phyloP scores from a whole-genome alignment of 2,113 vertebrate genomes.

The Lepus europaeus region DNA sequence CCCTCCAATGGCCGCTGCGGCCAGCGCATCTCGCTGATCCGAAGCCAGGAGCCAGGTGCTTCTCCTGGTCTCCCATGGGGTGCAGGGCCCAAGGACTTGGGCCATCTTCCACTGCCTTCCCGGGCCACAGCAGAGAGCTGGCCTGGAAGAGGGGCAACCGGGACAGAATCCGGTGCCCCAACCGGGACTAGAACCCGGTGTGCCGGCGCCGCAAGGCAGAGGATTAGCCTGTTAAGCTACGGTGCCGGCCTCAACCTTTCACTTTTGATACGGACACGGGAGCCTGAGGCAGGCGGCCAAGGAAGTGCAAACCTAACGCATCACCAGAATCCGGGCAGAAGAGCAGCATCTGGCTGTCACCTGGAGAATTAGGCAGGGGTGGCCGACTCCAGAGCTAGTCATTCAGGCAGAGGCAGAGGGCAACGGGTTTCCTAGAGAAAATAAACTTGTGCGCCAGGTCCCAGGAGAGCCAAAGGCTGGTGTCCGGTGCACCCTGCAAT shows the following conservation, averaged over 20 bases:
- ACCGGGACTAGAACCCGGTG: too few relatives aligned
- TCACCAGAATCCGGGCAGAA: not conserved
- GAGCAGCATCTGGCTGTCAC: not conserved
- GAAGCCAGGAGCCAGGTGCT: too few relatives aligned
- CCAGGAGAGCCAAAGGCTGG: not conserved
- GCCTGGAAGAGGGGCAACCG: too few relatives aligned
- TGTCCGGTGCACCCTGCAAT: not conserved
- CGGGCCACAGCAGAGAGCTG: too few relatives aligned
- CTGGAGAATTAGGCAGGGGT: not conserved
- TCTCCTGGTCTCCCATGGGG: too few relatives aligned
- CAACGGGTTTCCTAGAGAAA: not conserved
- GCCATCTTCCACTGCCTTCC: too few relatives aligned
- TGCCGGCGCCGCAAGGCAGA: too few relatives aligned
- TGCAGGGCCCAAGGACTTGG: too few relatives aligned
- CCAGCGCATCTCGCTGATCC: too few relatives aligned
- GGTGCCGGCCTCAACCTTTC: not conserved
- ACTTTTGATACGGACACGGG: not conserved
- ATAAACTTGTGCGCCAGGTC: not conserved
- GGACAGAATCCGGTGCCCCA: too few relatives aligned
- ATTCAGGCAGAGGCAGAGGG: constrained; percentile 3
- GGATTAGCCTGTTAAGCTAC: too few relatives aligned
- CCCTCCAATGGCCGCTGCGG: too few relatives aligned
- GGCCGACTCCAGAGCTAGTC: not conserved
- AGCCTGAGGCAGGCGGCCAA: not conserved
- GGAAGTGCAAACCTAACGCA: not conserved